Conservation (phyloP, 2,113 vertebrate species). For the Rattus rattus region DNA sequence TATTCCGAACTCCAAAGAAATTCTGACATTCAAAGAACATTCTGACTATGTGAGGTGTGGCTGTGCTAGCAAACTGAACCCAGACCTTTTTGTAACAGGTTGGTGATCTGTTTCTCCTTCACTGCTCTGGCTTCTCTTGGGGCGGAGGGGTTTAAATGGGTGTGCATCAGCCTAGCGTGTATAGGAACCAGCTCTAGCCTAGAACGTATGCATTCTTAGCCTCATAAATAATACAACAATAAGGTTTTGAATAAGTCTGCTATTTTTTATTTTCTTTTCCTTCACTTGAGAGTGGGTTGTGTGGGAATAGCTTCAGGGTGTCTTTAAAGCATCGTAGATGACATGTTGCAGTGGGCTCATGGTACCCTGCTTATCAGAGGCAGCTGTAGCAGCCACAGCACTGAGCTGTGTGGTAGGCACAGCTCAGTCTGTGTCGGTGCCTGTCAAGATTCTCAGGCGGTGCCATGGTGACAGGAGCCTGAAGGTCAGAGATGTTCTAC, state of each 20-base stretch:
- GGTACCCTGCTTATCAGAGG: not conserved
- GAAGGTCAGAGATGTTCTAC: not conserved
- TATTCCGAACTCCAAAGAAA: conserved; percentile 91
- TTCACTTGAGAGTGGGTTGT: conserved; percentile 20
- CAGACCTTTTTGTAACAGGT: conserved; percentile 97
- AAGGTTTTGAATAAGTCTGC: not conserved
- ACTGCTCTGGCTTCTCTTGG: conserved; percentile 10
- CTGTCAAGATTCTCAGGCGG: not conserved
- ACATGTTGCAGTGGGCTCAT: not conserved
- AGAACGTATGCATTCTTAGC: not conserved
- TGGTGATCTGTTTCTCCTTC: conserved; percentile 46
- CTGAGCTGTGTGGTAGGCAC: not conserved
- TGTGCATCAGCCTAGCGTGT: not conserved
- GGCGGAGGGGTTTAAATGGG: not conserved
- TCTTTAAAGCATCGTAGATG: not conserved
- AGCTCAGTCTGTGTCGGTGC: not conserved
- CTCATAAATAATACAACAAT: not conserved
- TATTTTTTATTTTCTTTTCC: not conserved
- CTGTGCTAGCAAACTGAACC: conserved; percentile 92
- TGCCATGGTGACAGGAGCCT: not conserved
- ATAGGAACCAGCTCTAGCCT: not conserved
- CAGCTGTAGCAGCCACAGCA: not conserved
- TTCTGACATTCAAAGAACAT: conserved; percentile 91
- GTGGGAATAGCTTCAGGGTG: not conserved
- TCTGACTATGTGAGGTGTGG: conserved; percentile 95